Evolutionary conservation across 1,140 invertebrate species (phyloP), one percentile per base, ranked within the genome.

Genomic region (Philotrypesis tridentata): DNA sequence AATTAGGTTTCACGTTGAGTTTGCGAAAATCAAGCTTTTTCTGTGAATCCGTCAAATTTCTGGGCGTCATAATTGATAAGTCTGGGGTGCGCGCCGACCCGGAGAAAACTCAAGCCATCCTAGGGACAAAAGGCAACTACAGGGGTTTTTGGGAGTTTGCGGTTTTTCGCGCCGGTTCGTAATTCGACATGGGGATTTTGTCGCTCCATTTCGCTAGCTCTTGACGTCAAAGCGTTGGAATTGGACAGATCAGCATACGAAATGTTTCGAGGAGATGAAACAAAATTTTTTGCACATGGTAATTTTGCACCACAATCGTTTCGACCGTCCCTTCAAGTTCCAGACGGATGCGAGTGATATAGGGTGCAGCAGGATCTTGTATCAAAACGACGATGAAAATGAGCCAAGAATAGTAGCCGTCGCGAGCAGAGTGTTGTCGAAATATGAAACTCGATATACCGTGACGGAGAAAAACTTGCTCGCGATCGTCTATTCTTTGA

Each of bases 381-480:
- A 79, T 63, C 83, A 84, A 27, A 23, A 63, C 21, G 79, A 84
- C 43, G 17, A 27, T 29, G 55, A 63, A 1, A 63, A 70, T 1
- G 29, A 82, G 33, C 61, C 77, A 27, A 14, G 29, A 0, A 75
- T 85, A 4, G 70, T 85, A 8, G 79, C 81, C 1, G 11, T 83
- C 5, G 65, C n/a, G 7, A 74, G 71, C 25, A 17, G 79, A 25
- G 40, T 68, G 1, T 68, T 81, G 14, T 40, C 31, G 23, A 43
- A 40, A 25, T 27, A 12, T 21, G 79, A 81, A 37, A 1, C 1
- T 0, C 1, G 61, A 29, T 89, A 87, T 82, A 86, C 86, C 0
- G 83, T 84, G 0, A 86, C 87, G 0, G 88, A 89, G 84, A 87
- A 88, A 55, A 87, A 89, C 65, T 84, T 90, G 27, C 85, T 84